phyloP scores from a whole-genome alignment of 1,140 invertebrate species.

The Hypsibius dujardini region DNA sequence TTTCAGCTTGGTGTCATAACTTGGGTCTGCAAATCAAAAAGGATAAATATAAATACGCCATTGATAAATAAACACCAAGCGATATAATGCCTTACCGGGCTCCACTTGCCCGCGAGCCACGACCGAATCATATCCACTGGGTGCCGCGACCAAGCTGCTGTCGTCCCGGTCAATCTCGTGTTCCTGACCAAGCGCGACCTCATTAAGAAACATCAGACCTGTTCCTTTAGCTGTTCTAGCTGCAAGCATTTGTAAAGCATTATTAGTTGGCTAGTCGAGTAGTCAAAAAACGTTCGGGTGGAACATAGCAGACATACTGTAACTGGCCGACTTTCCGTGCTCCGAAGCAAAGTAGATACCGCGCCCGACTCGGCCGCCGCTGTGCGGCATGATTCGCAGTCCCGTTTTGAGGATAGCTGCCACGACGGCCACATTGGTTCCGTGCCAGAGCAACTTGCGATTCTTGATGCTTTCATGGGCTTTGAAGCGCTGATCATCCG shows the following conservation, averaged over 20 bases:
- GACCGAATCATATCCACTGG: slow-evolving; percentile 33
- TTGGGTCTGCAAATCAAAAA: slow-evolving; percentile 28
- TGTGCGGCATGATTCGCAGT: slow-evolving; percentile 38
- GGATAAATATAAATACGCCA: neutral
- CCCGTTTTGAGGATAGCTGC: slow-evolving; percentile 37
- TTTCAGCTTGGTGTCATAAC: slow-evolving; percentile 27
- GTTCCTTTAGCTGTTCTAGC: slow-evolving; percentile 24
- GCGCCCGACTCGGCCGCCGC: slow-evolving; percentile 35
- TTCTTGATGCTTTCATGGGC: slow-evolving; percentile 29
- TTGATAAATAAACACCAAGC: neutral
- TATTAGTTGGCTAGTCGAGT: neutral
- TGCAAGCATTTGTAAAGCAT: slow-evolving; percentile 24
- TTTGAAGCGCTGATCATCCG: slow-evolving; percentile 29
- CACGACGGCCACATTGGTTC: slow-evolving; percentile 38
- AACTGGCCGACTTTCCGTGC: slow-evolving; percentile 33
- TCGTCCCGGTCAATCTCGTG: slow-evolving; percentile 31
- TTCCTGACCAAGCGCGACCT: slow-evolving; percentile 36
- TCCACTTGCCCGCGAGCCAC: slow-evolving; percentile 34
- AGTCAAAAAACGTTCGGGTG: neutral
- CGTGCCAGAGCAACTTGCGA: slow-evolving; percentile 37
- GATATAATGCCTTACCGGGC: slow-evolving; percentile 30
- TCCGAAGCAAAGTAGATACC: slow-evolving; percentile 39
- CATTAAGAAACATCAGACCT: slow-evolving; percentile 36
- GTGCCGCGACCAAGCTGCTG: slow-evolving; percentile 28
- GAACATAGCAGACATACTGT: slow-evolving; percentile 26